These are phyloP conservation scores for Drosophila kuntzei DNA, from an alignment of 2,888 invertebrate genomes.

Conservation along the genomic window DNA sequence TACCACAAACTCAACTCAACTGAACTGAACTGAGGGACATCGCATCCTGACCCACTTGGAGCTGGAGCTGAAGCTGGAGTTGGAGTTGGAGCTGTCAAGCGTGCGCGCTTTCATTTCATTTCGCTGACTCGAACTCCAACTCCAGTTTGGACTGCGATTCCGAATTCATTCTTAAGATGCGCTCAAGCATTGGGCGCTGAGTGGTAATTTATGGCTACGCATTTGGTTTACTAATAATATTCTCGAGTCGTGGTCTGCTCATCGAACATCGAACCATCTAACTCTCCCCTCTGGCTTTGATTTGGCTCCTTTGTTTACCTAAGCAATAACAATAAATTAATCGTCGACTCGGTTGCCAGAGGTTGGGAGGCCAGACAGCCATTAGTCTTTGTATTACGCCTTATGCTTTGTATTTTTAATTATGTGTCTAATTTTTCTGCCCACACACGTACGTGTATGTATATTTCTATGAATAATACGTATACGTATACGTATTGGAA, in stretches of 20 bases:
- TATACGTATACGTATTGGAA: slow-evolving; percentile 12
- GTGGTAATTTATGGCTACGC: slow-evolving; percentile 81
- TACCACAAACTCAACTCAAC: too few relatives aligned
- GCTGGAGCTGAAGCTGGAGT: not conserved
- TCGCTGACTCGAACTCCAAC: slow-evolving; percentile 17
- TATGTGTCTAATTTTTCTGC: slow-evolving; percentile 71
- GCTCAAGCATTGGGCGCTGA: slow-evolving; percentile 65
- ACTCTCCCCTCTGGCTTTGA: slow-evolving; percentile 41
- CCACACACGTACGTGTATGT: slow-evolving; percentile 8
- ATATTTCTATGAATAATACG: slow-evolving; percentile 18
- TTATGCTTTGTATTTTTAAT: slow-evolving; percentile 80
- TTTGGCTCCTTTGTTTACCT: slow-evolving; percentile 75
- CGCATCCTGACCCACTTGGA: slow-evolving; percentile 20
- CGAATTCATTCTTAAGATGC: slow-evolving; percentile 59
- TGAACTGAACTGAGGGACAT: not conserved
- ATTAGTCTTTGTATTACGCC: slow-evolving; percentile 62
- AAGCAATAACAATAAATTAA: slow-evolving; percentile 81
- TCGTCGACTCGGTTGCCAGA: slow-evolving; percentile 38
- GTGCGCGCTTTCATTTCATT: slow-evolving; percentile 68
- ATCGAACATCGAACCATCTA: slow-evolving; percentile 40
- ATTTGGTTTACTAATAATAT: slow-evolving; percentile 79
- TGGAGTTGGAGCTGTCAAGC: slow-evolving; percentile 43
- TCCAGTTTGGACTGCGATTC: not conserved
- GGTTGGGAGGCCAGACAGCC: slow-evolving; percentile 44
- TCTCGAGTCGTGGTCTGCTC: slow-evolving; percentile 24